Conservation (phyloP, 2,888 invertebrate species). For the Pachliopta kotzebuea region DNA sequence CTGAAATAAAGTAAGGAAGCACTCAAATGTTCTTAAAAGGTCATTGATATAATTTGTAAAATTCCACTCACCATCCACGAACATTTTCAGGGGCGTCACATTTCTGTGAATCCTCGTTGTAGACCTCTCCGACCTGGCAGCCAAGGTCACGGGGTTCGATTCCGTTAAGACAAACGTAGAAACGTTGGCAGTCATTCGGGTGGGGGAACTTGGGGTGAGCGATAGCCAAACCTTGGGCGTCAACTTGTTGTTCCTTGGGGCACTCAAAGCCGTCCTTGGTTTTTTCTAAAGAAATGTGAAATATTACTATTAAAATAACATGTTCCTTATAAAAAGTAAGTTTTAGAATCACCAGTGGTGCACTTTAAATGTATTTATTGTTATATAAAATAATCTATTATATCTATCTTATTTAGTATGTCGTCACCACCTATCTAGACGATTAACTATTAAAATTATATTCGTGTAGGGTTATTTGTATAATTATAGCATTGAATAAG, state of each 20-base stretch:
- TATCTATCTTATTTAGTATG: too few relatives aligned
- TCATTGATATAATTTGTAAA: not conserved
- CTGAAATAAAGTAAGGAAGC: too few relatives aligned
- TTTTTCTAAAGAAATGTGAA: constrained; percentile 80
- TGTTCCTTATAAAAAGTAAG: not conserved
- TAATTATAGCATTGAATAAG: constrained; percentile 5
- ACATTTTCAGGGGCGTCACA: constrained; percentile 96
- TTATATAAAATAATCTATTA: too few relatives aligned
- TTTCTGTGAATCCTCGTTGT: constrained; percentile 90
- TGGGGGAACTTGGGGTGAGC: constrained; percentile 93
- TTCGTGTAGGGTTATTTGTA: not conserved
- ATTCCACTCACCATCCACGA: constrained; percentile 89
- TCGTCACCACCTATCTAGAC: too few relatives aligned
- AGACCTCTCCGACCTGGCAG: constrained; percentile 93
- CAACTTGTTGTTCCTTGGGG: constrained; percentile 84
- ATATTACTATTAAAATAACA: not conserved
- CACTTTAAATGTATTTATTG: too few relatives aligned
- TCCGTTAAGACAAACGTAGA: constrained; percentile 94
- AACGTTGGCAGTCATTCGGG: constrained; percentile 93
- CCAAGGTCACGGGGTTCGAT: constrained; percentile 93
- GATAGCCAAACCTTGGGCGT: constrained; percentile 85
- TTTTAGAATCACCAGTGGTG: too few relatives aligned
- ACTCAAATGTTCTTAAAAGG: not conserved
- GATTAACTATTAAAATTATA: too few relatives aligned
- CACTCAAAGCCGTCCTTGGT: constrained; percentile 92